phyloP scores from a whole-genome alignment of 1,140 invertebrate species.

The Diorhabda sublineata region DNA sequence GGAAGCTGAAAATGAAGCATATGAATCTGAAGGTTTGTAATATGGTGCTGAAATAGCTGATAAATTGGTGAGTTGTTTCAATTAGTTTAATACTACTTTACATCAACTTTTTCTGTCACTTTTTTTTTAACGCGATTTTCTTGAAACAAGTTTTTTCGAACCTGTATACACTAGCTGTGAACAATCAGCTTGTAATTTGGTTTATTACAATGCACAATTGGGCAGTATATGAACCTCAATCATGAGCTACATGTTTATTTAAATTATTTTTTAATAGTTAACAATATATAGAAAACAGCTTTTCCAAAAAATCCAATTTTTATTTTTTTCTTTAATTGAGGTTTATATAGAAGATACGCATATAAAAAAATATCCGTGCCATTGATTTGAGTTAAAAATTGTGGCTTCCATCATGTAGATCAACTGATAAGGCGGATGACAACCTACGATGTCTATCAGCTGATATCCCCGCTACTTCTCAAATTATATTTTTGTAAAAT shows the following conservation, averaged over 20 bases:
- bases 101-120: background rate
- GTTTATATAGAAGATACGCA: background rate
- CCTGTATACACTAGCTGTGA: background rate
- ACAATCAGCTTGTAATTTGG: background rate
- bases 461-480: background rate
- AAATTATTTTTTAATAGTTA: background rate
- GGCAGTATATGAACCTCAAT: background rate
- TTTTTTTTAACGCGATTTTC: background rate
- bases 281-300: background rate
- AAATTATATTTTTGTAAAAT: conserved; percentile 1
- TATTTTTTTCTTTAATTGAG: conserved; percentile 6
- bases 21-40: too few species aligned
- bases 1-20: too few species aligned
- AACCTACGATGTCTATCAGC: conserved; percentile 1
- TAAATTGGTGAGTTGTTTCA: too few species aligned
- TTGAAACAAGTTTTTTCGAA: background rate
- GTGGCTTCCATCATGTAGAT: background rate
- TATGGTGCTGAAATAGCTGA: too few species aligned
- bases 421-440: background rate
- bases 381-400: background rate
- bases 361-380: background rate
- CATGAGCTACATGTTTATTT: background rate
- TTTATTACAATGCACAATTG: background rate
- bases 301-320: background rate
- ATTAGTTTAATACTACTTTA: too few species aligned